phyloP scores from a whole-genome alignment of 2,888 invertebrate species.

The Lepidochitona cinerea region DNA sequence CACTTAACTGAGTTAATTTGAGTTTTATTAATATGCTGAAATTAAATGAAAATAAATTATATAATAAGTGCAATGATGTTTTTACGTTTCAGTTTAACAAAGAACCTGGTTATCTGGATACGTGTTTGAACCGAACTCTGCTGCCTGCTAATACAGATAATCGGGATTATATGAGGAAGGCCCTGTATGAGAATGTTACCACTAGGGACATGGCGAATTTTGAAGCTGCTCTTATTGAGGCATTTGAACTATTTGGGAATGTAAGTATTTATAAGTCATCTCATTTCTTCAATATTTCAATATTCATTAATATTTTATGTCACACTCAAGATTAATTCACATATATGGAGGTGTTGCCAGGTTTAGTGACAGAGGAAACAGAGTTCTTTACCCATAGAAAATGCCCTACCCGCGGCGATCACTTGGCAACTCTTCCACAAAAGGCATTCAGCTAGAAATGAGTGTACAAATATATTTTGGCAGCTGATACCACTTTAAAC shows the following conservation, averaged over 20 bases:
- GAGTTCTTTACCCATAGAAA: neutral
- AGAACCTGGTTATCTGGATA: conserved; percentile 81
- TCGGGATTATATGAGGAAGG: conserved; percentile 55
- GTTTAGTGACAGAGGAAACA: too few species aligned
- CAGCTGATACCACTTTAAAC: too few species aligned
- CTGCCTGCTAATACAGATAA: conserved; percentile 83
- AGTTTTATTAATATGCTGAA: neutral
- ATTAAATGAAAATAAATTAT: too few species aligned
- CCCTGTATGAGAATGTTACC: conserved; percentile 74
- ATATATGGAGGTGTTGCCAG: too few species aligned
- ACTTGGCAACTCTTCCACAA: too few species aligned
- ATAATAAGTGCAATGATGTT: neutral
- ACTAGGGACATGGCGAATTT: conserved; percentile 89
- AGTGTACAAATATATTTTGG: too few species aligned
- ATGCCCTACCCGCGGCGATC: too few species aligned
- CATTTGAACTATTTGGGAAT: conserved; percentile 82
- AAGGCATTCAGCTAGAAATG: too few species aligned
- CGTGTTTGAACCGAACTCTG: conserved; percentile 87
- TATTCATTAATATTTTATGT: too few species aligned
- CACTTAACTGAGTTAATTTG: neutral
- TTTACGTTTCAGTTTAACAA: conserved; percentile 76
- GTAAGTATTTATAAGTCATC: conserved; percentile 23
- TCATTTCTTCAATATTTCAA: neutral
- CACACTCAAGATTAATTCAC: too few species aligned
- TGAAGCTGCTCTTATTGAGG: conserved; percentile 83